phyloP scores from a whole-genome alignment of 2,888 invertebrate species.

The Drosophila longiperda region DNA sequence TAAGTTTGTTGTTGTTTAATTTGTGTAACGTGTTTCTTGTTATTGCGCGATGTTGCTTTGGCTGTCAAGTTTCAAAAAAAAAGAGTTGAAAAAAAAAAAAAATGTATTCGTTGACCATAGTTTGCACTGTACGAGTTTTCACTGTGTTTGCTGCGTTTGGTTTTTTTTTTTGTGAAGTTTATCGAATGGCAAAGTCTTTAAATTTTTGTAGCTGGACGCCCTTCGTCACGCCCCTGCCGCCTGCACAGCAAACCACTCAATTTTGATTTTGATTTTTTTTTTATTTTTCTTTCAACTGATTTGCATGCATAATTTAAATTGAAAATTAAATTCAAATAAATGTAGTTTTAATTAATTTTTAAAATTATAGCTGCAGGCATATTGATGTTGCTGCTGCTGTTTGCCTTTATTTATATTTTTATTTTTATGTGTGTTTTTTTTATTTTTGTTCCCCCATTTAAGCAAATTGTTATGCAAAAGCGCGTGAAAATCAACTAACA shows the following conservation, averaged over 20 bases:
- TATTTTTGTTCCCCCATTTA: constrained; percentile 6
- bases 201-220: background rate
- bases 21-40: constrained; percentile 67
- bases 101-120: constrained; percentile 14
- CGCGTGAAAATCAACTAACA: constrained; percentile 76
- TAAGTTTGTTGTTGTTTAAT: constrained; percentile 51
- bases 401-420: background rate
- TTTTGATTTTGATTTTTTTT: background rate
- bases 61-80: constrained; percentile 11
- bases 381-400: constrained; percentile 8
- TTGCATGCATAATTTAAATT: constrained; percentile 70
- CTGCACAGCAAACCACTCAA: constrained; percentile 12
- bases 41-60: constrained; percentile 37
- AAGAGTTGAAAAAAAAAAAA: background rate
- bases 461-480: constrained; percentile 74
- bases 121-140: constrained; percentile 11
- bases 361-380: constrained; percentile 7
- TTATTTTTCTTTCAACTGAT: constrained; percentile 33
- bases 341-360: constrained; percentile 63
- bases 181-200: background rate
- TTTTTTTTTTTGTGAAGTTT: constrained; percentile 8
- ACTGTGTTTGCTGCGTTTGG: constrained; percentile 6
- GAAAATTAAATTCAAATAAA: constrained; percentile 68
- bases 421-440: constrained; percentile 5
- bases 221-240: constrained; percentile 5